Evolutionary conservation across 2,797 vertebrate genomes (phyloP).

Genomic region (Brachymystax lenok): DNA sequence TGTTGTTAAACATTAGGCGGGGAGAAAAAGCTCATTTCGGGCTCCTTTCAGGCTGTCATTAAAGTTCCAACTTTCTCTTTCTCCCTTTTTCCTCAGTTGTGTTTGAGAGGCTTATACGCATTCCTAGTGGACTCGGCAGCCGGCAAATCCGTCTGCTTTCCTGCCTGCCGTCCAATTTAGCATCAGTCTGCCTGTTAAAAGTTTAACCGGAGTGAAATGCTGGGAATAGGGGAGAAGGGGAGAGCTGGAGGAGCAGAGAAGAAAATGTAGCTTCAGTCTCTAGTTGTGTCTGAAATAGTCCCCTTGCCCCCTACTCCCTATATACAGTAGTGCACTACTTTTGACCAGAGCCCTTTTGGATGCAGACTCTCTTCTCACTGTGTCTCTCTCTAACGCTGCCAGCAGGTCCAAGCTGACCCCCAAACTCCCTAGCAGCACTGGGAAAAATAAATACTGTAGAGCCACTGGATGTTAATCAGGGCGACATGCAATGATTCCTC

Average conservation of each 20-base stretch:
- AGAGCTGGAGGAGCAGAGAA: background rate
- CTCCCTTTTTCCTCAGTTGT: constrained; percentile 10
- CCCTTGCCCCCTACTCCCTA: background rate
- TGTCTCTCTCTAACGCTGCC: background rate
- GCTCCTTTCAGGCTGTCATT: background rate
- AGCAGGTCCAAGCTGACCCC: background rate
- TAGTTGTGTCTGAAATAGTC: background rate
- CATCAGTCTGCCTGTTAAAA: constrained; percentile 44
- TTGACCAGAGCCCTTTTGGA: background rate
- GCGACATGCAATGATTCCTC: background rate
- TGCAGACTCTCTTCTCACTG: background rate
- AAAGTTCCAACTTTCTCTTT: constrained; percentile 27
- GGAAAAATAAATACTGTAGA: background rate
- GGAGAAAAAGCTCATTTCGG: background rate
- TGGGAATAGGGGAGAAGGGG: constrained; percentile 11
- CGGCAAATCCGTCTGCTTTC: constrained; percentile 57
- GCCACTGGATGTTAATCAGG: background rate
- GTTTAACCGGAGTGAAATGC: constrained; percentile 55
- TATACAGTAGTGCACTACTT: background rate
- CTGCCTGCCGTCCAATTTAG: constrained; percentile 50
- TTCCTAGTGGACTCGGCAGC: constrained; percentile 53
- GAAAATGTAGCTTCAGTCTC: constrained; percentile 24
- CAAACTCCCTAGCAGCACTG: background rate
- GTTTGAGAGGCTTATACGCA: constrained; percentile 44
- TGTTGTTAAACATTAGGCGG: background rate